These are phyloP conservation scores for Microplitis manilae DNA, from an alignment of 2,888 invertebrate genomes.

Conservation along the genomic window DNA sequence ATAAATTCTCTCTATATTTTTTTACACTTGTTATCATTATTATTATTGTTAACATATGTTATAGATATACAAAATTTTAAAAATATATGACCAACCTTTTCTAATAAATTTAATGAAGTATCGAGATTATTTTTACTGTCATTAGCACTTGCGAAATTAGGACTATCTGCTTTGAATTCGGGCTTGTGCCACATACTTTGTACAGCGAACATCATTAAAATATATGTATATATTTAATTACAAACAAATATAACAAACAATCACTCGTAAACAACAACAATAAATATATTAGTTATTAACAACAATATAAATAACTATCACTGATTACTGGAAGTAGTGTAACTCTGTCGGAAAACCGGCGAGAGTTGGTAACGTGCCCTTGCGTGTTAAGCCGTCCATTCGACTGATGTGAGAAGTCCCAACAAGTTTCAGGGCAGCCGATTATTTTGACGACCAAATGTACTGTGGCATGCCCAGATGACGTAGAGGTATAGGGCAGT, in stretches of 20 bases:
- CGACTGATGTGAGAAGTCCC: slow-evolving; percentile 49
- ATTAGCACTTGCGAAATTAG: slow-evolving; percentile 26
- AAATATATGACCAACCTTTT: slow-evolving; percentile 49
- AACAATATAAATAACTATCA: not conserved
- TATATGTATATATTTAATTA: not conserved
- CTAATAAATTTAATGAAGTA: slow-evolving; percentile 51
- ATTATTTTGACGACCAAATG: slow-evolving; percentile 40
- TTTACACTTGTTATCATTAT: not conserved
- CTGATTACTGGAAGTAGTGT: not conserved
- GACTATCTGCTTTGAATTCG: slow-evolving; percentile 40
- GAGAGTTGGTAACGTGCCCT: slow-evolving; percentile 47
- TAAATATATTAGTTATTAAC: not conserved
- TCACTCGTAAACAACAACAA: not conserved
- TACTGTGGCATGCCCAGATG: slow-evolving; percentile 13
- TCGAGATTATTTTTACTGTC: slow-evolving; percentile 49
- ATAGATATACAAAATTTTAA: too few species aligned
- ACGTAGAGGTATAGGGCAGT: slow-evolving; percentile 23
- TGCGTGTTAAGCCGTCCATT: slow-evolving; percentile 52
- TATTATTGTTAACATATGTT: not conserved
- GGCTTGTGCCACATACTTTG: not conserved
- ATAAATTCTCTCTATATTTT: not conserved
- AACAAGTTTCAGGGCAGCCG: slow-evolving; percentile 45
- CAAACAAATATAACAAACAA: not conserved
- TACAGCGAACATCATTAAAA: not conserved
- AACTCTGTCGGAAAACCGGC: slow-evolving; percentile 14